Conservation (phyloP, 2,797 vertebrate species). For the Salarias fasciatus region DNA sequence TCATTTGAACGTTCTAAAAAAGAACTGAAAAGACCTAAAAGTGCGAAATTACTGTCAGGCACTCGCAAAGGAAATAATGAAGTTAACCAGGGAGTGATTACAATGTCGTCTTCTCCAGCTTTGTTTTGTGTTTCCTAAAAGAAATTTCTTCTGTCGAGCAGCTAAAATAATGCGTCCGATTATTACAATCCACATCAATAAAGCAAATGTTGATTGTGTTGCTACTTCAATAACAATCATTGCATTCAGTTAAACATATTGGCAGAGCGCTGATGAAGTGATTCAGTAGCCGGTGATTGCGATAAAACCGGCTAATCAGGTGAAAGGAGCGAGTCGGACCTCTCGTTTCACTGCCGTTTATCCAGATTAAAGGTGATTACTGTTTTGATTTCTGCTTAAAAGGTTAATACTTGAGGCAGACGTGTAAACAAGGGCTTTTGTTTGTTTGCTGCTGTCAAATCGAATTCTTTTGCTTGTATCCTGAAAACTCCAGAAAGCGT, state of each 20-base stretch:
- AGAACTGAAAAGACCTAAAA: slow-evolving; percentile 19
- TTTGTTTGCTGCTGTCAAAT: neutral
- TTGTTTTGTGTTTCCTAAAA: slow-evolving; percentile 24
- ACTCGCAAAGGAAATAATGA: slow-evolving; percentile 31
- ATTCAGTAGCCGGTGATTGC: slow-evolving; percentile 22
- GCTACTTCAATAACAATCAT: slow-evolving; percentile 24
- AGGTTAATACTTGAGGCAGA: neutral
- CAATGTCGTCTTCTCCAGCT: neutral
- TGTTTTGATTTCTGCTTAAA: neutral
- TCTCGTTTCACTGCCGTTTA: neutral
- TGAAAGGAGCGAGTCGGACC: neutral
- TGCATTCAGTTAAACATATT: slow-evolving; percentile 14
- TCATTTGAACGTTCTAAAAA: slow-evolving; percentile 49
- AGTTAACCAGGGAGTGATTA: slow-evolving; percentile 22
- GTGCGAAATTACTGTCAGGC: slow-evolving; percentile 30
- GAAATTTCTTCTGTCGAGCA: slow-evolving; percentile 12
- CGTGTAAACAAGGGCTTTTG: neutral
- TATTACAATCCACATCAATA: neutral
- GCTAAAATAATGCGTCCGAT: slow-evolving; percentile 4
- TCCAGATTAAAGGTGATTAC: neutral
- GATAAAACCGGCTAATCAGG: slow-evolving; percentile 13
- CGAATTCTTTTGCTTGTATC: neutral
- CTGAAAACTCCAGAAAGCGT: no score
- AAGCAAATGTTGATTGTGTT: slow-evolving; percentile 25
- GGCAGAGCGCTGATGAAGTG: slow-evolving; percentile 11